phyloP scores from a whole-genome alignment of 92 coral and sea anemone species.

The Diadumene lineata region DNA sequence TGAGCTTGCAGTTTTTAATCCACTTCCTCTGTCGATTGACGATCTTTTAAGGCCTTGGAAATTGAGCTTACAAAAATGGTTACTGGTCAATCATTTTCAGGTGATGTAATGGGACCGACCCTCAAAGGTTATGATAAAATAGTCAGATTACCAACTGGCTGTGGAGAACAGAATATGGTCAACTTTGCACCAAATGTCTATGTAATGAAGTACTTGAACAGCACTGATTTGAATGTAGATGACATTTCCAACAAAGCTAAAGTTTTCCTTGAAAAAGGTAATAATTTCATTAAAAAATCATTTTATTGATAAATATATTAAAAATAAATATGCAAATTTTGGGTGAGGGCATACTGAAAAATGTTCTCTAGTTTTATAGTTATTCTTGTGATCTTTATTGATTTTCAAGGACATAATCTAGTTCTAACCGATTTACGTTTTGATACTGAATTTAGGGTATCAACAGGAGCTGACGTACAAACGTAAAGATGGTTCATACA shows the following conservation, averaged over 20 bases:
- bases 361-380: no score
- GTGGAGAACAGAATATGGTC: slow-evolving; percentile 98
- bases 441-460: no score
- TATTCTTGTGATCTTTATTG: no score
- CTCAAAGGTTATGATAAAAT: slow-evolving; percentile 64
- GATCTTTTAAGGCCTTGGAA: not conserved
- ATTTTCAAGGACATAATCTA: no score
- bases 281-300: no score
- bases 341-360: no score
- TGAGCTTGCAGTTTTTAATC: not conserved
- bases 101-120: slow-evolving; percentile 95
- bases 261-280: slow-evolving; percentile 72
- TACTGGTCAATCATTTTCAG: slow-evolving; percentile 27
- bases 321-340: no score
- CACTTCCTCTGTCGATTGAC: not conserved
- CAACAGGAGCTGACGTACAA: no score
- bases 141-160: slow-evolving; percentile 79
- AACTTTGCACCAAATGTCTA: slow-evolving; percentile 94
- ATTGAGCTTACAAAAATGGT: not conserved
- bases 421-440: no score
- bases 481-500: no score
- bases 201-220: slow-evolving; percentile 85
- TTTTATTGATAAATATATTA: no score
- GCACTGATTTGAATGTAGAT: slow-evolving; percentile 51
- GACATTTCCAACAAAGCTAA: slow-evolving; percentile 60